Evolutionary conservation across 2,113 vertebrate species (phyloP).

Genomic region (Periophthalmus modestus): DNA sequence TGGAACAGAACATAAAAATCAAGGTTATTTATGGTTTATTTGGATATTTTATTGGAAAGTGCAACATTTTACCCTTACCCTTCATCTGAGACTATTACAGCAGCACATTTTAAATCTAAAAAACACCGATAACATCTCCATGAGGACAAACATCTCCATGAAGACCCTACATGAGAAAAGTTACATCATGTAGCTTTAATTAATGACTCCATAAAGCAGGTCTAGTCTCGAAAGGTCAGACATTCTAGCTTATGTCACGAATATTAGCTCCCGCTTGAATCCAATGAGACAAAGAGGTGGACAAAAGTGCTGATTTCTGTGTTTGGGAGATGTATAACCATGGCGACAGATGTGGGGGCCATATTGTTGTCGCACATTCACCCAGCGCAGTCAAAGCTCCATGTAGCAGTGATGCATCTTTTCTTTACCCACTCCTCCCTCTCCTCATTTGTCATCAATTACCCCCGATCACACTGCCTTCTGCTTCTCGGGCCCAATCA

Average conservation of each 20-base stretch:
- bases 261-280: background rate
- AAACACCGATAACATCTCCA: background rate
- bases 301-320: background rate
- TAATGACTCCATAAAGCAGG: background rate
- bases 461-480: slow-evolving; percentile 40
- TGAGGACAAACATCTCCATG: background rate
- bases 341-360: slow-evolving; percentile 23
- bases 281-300: slow-evolving; percentile 9
- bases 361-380: slow-evolving; percentile 13
- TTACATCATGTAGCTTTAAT: slow-evolving; percentile 8
- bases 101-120: too few species aligned
- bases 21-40: too few species aligned
- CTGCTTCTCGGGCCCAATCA: slow-evolving; percentile 42
- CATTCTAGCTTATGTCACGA: slow-evolving; percentile 11
- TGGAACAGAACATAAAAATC: too few species aligned
- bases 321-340: slow-evolving; percentile 7
- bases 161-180: background rate
- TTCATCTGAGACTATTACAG: too few species aligned
- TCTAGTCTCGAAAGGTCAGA: slow-evolving; percentile 30
- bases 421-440: slow-evolving; percentile 21
- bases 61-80: too few species aligned
- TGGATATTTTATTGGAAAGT: too few species aligned
- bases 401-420: slow-evolving; percentile 48
- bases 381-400: slow-evolving; percentile 15
- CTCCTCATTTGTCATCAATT: slow-evolving; percentile 49